Evolutionary conservation across 1,140 invertebrate species (phyloP).

Genomic region (Augochlora pura): DNA sequence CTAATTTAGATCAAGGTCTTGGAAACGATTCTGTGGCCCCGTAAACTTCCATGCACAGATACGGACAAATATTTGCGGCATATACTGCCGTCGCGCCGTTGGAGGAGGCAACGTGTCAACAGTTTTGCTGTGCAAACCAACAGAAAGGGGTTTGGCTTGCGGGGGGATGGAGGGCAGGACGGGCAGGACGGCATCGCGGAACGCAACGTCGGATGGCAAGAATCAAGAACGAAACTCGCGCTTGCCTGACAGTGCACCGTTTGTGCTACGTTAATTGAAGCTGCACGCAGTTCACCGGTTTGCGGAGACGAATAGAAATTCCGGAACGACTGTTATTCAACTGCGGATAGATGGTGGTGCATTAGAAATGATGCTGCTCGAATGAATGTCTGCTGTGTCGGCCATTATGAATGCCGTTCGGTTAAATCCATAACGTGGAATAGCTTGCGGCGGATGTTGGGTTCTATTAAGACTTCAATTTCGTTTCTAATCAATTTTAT

Average conservation of each 20-base stretch:
- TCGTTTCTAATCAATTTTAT: too few species aligned
- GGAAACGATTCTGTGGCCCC: constrained; percentile 36
- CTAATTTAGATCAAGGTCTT: constrained; percentile 54
- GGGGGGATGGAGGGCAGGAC: too few species aligned
- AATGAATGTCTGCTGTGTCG: background rate
- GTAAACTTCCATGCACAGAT: constrained; percentile 32
- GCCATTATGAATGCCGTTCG: background rate
- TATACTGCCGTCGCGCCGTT: background rate
- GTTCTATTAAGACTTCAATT: too few species aligned
- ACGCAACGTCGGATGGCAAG: constrained; percentile 23
- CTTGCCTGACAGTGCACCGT: background rate
- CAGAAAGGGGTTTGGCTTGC: background rate
- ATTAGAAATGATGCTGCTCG: background rate
- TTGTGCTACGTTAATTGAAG: constrained; percentile 29
- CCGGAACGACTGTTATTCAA: background rate
- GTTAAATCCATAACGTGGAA: too few species aligned
- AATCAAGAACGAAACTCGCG: constrained; percentile 23
- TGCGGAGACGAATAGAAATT: background rate
- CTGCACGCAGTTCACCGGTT: constrained; percentile 6
- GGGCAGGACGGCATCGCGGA: background rate
- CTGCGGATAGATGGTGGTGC: background rate
- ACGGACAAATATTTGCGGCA: constrained; percentile 23
- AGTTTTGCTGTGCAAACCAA: constrained; percentile 15
- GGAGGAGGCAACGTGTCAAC: constrained; percentile 9
- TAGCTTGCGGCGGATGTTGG: too few species aligned